These are phyloP conservation scores for Lota lota DNA, from an alignment of 2,113 vertebrate genomes.

Conservation along the genomic window DNA sequence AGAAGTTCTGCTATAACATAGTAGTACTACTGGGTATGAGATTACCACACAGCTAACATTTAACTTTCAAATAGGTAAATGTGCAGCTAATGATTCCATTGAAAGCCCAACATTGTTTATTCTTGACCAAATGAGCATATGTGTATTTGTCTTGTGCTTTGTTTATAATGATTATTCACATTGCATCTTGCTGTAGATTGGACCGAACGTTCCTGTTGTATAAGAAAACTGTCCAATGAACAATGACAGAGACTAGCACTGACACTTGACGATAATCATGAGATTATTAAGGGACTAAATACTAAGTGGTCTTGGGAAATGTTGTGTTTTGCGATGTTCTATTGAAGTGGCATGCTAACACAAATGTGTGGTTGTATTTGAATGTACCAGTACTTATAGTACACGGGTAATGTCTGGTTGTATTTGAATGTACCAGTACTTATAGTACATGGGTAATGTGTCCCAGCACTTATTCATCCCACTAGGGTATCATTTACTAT, in stretches of 20 bases:
- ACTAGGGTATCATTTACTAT: conserved; percentile 54
- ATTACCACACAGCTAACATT: conserved; percentile 40
- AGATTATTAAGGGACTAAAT: conserved; percentile 67
- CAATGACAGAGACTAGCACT: conserved; percentile 36
- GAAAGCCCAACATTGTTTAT: conserved; percentile 53
- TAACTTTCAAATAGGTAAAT: conserved; percentile 31
- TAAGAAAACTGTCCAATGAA: conserved; percentile 45
- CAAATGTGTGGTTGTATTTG: conserved; percentile 64
- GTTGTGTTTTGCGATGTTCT: conserved; percentile 70
- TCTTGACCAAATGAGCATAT: conserved; percentile 64
- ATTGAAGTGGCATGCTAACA: conserved; percentile 62
- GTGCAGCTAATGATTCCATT: conserved; percentile 64
- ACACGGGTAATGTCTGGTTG: conserved; percentile 46
- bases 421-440: conserved; percentile 74
- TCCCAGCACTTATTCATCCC: conserved; percentile 70
- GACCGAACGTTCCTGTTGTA: conserved; percentile 40
- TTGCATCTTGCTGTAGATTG: conserved; percentile 57
- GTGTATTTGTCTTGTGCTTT: conserved; percentile 31
- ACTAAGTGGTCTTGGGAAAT: conserved; percentile 73
- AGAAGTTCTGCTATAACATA: too few relatives aligned
- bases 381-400: conserved; percentile 67
- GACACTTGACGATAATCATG: conserved; percentile 38
- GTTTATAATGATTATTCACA: conserved; percentile 47
- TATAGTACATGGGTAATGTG: conserved; percentile 50
- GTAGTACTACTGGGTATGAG: too few relatives aligned